A percentile compares a stretch with the other conserved stretches of the same genome.
These are phyloP conservation scores for Cichladusa arquata DNA, from an alignment of 2,113 vertebrate species.

Conservation along the genomic window DNA sequence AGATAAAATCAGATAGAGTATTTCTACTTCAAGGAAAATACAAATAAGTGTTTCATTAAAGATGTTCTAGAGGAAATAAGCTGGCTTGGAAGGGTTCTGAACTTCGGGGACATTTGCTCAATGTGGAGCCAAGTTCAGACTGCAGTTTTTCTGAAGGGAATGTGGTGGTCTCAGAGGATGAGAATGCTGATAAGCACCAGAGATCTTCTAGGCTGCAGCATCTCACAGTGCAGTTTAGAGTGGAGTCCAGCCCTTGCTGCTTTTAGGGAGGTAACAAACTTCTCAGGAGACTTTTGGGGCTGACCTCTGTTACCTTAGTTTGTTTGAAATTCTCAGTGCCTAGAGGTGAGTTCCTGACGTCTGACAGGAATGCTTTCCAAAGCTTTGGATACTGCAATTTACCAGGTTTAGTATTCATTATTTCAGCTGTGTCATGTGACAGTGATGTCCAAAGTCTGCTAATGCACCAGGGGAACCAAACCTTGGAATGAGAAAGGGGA, in stretches of 20 bases:
- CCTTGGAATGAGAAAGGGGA: background rate
- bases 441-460: background rate
- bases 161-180: background rate
- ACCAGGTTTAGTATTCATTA: background rate
- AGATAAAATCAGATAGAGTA: background rate
- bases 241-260: background rate
- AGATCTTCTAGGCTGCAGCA: background rate
- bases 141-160: background rate
- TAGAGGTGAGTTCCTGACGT: background rate
- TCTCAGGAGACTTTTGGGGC: background rate
- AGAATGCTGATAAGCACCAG: background rate
- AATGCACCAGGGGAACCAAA: background rate
- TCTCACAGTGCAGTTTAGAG: background rate
- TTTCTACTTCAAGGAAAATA: slow-evolving; percentile 1
- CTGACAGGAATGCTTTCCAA: background rate
- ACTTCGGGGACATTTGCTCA: background rate
- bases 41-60: slow-evolving; percentile 7
- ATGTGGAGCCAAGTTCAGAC: background rate
- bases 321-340: background rate
- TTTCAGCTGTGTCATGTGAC: background rate
- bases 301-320: background rate
- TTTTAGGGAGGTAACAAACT: background rate
- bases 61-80: slow-evolving; percentile 9
- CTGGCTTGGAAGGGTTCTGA: background rate
- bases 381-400: background rate